Evolutionary conservation across 2,888 invertebrate species (phyloP).

Genomic region (Tipula helvola): DNA sequence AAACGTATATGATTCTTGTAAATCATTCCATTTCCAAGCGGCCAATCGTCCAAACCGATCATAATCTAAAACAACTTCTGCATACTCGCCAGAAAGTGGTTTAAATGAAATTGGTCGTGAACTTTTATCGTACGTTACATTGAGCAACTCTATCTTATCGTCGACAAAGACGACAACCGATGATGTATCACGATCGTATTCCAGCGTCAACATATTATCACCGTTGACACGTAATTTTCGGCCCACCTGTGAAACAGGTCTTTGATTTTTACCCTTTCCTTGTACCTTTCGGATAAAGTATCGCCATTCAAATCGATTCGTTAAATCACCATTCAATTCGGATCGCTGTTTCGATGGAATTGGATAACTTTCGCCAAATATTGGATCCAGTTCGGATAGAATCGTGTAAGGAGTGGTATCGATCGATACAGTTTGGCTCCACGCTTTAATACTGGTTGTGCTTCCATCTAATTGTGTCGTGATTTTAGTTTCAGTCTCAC

Average conservation of each 20-base stretch:
- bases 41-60: slow-evolving; percentile 80
- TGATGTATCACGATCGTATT: slow-evolving; percentile 78
- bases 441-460: slow-evolving; percentile 66
- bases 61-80: slow-evolving; percentile 83
- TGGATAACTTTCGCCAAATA: slow-evolving; percentile 82
- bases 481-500: slow-evolving; percentile 71
- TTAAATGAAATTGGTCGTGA: slow-evolving; percentile 76
- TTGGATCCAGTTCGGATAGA: slow-evolving; percentile 74
- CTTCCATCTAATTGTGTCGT: slow-evolving; percentile 72
- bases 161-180: slow-evolving; percentile 81
- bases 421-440: slow-evolving; percentile 79
- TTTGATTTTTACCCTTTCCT: slow-evolving; percentile 32
- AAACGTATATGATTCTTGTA: slow-evolving; percentile 81
- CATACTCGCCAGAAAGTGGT: slow-evolving; percentile 73
- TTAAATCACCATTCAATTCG: slow-evolving; percentile 79
- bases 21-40: slow-evolving; percentile 86
- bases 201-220: slow-evolving; percentile 77
- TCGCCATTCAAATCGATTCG: slow-evolving; percentile 91
- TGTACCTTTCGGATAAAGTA: slow-evolving; percentile 73
- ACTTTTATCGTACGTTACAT: slow-evolving; percentile 76
- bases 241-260: slow-evolving; percentile 69
- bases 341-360: slow-evolving; percentile 83
- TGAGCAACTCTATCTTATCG: slow-evolving; percentile 70
- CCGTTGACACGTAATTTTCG: slow-evolving; percentile 81
- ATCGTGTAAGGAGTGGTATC: slow-evolving; percentile 86